These are phyloP conservation scores for Drosophila emarginata DNA, from an alignment of 2,888 invertebrate genomes.

Conservation along the genomic window DNA sequence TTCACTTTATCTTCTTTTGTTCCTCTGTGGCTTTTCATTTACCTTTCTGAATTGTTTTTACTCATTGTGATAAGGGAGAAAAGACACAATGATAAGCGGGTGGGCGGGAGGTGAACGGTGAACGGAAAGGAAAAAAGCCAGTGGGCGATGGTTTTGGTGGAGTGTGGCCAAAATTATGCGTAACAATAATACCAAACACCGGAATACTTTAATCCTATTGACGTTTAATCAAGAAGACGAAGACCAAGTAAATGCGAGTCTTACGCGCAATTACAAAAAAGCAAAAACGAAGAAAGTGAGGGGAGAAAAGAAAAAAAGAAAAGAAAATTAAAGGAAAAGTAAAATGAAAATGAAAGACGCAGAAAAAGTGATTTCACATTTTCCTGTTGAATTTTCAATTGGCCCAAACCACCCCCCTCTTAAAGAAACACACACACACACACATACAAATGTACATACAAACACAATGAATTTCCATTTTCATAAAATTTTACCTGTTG, in stretches of 20 bases:
- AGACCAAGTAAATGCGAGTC: conserved; percentile 14
- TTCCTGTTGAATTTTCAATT: conserved; percentile 66
- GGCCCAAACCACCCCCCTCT: conserved; percentile 49
- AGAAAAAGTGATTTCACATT: conserved; percentile 54
- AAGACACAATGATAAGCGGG: not conserved
- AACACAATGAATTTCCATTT: conserved; percentile 16
- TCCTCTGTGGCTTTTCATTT: conserved; percentile 7
- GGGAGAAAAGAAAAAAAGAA: not conserved
- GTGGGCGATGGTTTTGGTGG: not conserved
- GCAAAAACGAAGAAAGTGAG: not conserved
- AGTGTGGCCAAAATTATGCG: conserved; percentile 3
- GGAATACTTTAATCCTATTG: conserved; percentile 73
- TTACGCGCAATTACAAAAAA: conserved; percentile 34
- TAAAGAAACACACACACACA: conserved; percentile 1
- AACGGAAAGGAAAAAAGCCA: not conserved
- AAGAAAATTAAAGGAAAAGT: conserved; percentile 1
- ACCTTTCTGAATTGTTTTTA: not conserved
- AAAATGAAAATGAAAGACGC: conserved; percentile 9
- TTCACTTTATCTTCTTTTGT: conserved; percentile 3
- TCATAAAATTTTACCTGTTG: conserved; percentile 11
- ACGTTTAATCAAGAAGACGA: conserved; percentile 66
- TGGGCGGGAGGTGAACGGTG: no score
- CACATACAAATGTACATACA: not conserved
- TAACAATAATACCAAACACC: conserved; percentile 9
- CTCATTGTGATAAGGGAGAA: not conserved